phyloP scores from a whole-genome alignment of 1,140 invertebrate genomes.

The Elymnias hypermnestra region DNA sequence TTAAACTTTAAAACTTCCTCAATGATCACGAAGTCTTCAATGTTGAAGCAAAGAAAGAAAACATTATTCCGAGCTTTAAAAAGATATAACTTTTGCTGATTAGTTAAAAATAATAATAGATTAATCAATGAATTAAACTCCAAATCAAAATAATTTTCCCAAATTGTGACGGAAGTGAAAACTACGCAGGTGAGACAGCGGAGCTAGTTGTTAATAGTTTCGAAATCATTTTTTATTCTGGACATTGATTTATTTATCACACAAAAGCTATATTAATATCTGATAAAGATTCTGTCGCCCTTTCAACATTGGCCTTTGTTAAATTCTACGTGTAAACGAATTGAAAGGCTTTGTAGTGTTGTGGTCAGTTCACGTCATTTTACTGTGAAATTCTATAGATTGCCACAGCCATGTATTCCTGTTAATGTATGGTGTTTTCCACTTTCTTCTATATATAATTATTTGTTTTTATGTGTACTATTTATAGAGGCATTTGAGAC shows the following conservation, averaged over 20 bases:
- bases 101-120: too few relatives aligned
- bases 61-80: too few relatives aligned
- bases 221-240: not conserved
- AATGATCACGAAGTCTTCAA: too few relatives aligned
- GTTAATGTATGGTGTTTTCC: slow-evolving; percentile 22
- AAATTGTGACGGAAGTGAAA: too few relatives aligned
- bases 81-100: too few relatives aligned
- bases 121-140: too few relatives aligned
- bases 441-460: not conserved
- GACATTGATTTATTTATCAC: slow-evolving; percentile 2
- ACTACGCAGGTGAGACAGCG: too few relatives aligned
- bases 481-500: too few relatives aligned
- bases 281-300: slow-evolving; percentile 21
- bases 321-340: slow-evolving; percentile 28
- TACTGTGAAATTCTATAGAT: slow-evolving; percentile 43
- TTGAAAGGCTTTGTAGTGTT: slow-evolving; percentile 45
- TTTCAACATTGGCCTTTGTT: slow-evolving; percentile 21
- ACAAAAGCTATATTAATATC: slow-evolving; percentile 18
- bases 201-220: too few relatives aligned
- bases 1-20: too few relatives aligned
- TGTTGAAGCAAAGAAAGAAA: too few relatives aligned
- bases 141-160: too few relatives aligned
- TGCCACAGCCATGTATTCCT: slow-evolving; percentile 23
- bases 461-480: not conserved
- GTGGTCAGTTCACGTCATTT: slow-evolving; percentile 42